Percentiles rank a stretch among this genome's conserved stretches.
phyloP scores from a whole-genome alignment of 1,140 invertebrate genomes.

The Dryas iulia region DNA sequence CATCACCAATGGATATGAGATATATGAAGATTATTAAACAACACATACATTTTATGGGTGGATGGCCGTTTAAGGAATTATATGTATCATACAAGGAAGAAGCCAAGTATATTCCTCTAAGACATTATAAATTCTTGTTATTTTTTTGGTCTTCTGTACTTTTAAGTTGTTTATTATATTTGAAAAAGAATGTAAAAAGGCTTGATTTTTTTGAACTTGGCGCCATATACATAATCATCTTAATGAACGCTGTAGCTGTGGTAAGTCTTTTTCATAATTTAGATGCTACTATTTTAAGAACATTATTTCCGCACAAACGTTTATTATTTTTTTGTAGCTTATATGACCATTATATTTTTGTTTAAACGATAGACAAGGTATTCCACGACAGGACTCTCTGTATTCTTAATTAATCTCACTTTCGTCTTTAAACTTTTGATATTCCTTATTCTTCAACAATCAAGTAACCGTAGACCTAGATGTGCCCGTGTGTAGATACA shows the following conservation, averaged over 20 bases:
- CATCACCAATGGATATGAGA: conserved; percentile 12
- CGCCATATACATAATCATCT: conserved; percentile 28
- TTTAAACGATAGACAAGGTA: too few species aligned
- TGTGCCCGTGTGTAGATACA: too few species aligned
- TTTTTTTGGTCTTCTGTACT: background rate
- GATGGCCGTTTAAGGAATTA: conserved; percentile 6
- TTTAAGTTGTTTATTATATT: conserved; percentile 3
- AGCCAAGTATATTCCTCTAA: background rate
- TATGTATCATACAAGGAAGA: background rate
- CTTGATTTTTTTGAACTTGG: conserved; percentile 31
- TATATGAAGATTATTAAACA: conserved; percentile 7
- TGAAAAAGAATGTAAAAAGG: conserved; percentile 6
- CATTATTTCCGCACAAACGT: too few species aligned
- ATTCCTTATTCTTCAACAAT: too few species aligned
- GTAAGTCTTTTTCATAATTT: too few species aligned
- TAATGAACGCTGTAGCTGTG: conserved; percentile 29
- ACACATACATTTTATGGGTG: background rate
- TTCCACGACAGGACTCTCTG: too few species aligned
- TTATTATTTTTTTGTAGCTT: too few species aligned
- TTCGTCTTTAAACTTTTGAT: too few species aligned
- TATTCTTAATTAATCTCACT: too few species aligned
- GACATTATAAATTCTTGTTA: conserved; percentile 1
- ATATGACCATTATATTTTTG: too few species aligned
- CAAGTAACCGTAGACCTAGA: too few species aligned
- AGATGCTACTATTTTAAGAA: too few species aligned